phyloP scores from a whole-genome alignment of 1,140 invertebrate species.

The Magallana gigas region DNA sequence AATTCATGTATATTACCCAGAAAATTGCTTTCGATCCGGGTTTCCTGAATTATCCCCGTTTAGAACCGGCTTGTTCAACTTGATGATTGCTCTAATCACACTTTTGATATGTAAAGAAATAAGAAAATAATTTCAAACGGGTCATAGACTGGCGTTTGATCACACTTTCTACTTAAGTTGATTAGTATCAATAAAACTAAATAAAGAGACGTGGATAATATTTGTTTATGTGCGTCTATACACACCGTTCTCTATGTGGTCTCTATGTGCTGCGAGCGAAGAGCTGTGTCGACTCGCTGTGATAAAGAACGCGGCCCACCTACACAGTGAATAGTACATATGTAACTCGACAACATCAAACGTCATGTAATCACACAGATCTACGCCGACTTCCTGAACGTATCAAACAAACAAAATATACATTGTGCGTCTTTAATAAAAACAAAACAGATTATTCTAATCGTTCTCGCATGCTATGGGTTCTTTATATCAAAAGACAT shows the following conservation, averaged over 20 bases:
- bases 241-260: no score
- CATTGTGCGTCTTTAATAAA: neutral
- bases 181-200: neutral
- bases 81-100: neutral
- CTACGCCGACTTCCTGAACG: neutral
- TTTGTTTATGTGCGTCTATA: no score
- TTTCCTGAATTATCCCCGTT: neutral
- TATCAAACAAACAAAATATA: neutral
- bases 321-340: neutral
- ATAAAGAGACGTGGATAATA: neutral
- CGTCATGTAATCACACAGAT: neutral
- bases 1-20: conserved; percentile 20
- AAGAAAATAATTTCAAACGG: neutral
- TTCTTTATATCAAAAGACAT: neutral
- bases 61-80: neutral
- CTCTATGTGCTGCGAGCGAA: neutral
- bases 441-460: neutral
- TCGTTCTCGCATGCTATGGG: neutral
- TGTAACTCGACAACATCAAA: conserved; percentile 2
- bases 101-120: conserved; percentile 21
- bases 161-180: conserved; percentile 18
- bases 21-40: neutral
- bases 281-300: neutral
- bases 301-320: neutral
- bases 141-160: neutral